Conservation (phyloP, 2,888 invertebrate species). For the Poecilus cupreus region DNA sequence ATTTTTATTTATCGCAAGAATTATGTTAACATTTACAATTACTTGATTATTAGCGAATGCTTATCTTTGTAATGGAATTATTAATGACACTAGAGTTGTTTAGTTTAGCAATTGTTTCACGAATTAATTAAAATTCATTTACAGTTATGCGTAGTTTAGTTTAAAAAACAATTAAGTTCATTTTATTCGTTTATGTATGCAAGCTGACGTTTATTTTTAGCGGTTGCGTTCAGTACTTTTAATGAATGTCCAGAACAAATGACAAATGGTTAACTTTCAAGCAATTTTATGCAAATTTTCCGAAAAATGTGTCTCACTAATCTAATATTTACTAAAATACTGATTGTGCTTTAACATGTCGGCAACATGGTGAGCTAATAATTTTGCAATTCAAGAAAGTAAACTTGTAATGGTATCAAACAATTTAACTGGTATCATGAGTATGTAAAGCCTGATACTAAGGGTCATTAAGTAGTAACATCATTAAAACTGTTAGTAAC, state of each 20-base stretch:
- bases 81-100: neutral
- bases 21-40: neutral
- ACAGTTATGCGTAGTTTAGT: neutral
- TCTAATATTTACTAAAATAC: neutral
- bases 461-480: slow-evolving; percentile 11
- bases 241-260: too few relatives aligned
- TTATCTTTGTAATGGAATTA: slow-evolving; percentile 3
- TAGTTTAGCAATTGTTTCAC: neutral
- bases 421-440: slow-evolving; percentile 1
- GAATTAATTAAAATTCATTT: slow-evolving; percentile 6
- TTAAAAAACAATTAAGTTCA: neutral
- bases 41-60: neutral
- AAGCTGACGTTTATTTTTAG: neutral
- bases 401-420: neutral
- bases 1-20: neutral
- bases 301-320: too few relatives aligned
- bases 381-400: neutral
- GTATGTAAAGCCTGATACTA: neutral
- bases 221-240: neutral
- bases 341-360: too few relatives aligned
- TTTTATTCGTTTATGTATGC: neutral
- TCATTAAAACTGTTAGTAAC: slow-evolving; percentile 23
- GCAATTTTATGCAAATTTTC: too few relatives aligned
- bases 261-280: too few relatives aligned
- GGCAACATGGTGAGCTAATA: too few relatives aligned